Evolutionary conservation across 2,888 invertebrate species (phyloP).

Genomic region (Lingula anatina): DNA sequence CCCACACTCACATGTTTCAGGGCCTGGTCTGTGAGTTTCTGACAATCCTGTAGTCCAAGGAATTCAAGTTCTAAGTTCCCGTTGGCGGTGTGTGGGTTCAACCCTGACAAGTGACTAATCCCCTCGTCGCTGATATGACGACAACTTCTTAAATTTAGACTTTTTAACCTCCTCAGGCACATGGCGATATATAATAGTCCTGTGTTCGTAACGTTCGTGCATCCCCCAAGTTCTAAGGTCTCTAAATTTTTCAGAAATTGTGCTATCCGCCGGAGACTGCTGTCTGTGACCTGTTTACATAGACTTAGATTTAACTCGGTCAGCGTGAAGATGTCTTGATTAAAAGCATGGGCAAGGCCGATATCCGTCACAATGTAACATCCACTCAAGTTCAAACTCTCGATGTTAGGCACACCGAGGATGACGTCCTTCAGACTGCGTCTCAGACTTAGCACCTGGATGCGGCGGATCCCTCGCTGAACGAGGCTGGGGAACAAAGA

Average conservation of each 20-base stretch:
- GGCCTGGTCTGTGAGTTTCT: slow-evolving; percentile 86
- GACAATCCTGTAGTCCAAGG: slow-evolving; percentile 89
- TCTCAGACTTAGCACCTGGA: slow-evolving; percentile 82
- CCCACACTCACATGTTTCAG: slow-evolving; percentile 79
- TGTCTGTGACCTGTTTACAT: slow-evolving; percentile 94
- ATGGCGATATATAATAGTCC: slow-evolving; percentile 81
- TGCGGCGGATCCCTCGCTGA: slow-evolving; percentile 77
- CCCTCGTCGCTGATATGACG: slow-evolving; percentile 89
- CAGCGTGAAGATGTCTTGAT: slow-evolving; percentile 67
- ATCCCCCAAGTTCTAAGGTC: slow-evolving; percentile 83
- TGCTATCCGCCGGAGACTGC: slow-evolving; percentile 77
- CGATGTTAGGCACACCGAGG: slow-evolving; percentile 76
- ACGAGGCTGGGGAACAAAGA: slow-evolving; percentile 81
- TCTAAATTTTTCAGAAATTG: slow-evolving; percentile 78
- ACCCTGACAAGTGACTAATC: slow-evolving; percentile 76
- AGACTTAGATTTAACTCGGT: slow-evolving; percentile 80
- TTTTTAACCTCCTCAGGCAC: slow-evolving; percentile 77
- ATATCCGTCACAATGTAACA: slow-evolving; percentile 89
- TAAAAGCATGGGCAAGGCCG: slow-evolving; percentile 77
- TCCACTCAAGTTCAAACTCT: slow-evolving; percentile 83
- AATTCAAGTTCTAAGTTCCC: slow-evolving; percentile 70
- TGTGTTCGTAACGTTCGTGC: slow-evolving; percentile 83
- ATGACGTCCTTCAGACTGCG: slow-evolving; percentile 80
- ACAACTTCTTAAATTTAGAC: slow-evolving; percentile 83
- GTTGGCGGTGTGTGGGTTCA: slow-evolving; percentile 19